Conservation (phyloP, 2,888 invertebrate genomes). For the Rhingia campestris region DNA sequence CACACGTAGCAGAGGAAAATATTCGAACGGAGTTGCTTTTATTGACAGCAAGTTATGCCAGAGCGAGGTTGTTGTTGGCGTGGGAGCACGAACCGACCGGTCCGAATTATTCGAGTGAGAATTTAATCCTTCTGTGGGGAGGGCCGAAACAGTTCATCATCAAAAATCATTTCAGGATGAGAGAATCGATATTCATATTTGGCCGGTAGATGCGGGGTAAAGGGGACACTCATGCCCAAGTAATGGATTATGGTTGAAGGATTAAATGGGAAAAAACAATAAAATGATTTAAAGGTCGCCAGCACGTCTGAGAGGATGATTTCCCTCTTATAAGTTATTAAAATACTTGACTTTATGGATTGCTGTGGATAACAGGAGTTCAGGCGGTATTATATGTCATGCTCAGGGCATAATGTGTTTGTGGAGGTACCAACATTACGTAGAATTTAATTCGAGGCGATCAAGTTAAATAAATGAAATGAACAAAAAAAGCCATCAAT, state of each 20-base stretch:
- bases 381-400: neutral
- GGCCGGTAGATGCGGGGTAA: neutral
- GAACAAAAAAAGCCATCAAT: neutral
- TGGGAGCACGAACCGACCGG: conserved; percentile 42
- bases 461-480: conserved; percentile 20
- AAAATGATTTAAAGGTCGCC: conserved; percentile 58
- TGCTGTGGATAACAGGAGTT: conserved; percentile 7
- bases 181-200: conserved; percentile 65
- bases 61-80: conserved; percentile 19
- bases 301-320: conserved; percentile 49
- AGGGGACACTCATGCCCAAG: neutral
- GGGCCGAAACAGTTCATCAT: conserved; percentile 7
- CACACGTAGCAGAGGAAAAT: conserved; percentile 13
- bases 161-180: conserved; percentile 23
- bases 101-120: conserved; percentile 26
- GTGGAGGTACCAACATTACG: neutral
- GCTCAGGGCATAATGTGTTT: conserved; percentile 25
- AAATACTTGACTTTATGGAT: conserved; percentile 34
- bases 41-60: conserved; percentile 44
- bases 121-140: conserved; percentile 51
- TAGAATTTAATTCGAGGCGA: conserved; percentile 29
- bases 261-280: conserved; percentile 65
- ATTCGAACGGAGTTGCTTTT: conserved; percentile 33
- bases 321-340: conserved; percentile 26
- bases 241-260: conserved; percentile 35